These are phyloP conservation scores for Enteromius treurensis DNA, from an alignment of 2,797 vertebrate species.

Conservation along the genomic window DNA sequence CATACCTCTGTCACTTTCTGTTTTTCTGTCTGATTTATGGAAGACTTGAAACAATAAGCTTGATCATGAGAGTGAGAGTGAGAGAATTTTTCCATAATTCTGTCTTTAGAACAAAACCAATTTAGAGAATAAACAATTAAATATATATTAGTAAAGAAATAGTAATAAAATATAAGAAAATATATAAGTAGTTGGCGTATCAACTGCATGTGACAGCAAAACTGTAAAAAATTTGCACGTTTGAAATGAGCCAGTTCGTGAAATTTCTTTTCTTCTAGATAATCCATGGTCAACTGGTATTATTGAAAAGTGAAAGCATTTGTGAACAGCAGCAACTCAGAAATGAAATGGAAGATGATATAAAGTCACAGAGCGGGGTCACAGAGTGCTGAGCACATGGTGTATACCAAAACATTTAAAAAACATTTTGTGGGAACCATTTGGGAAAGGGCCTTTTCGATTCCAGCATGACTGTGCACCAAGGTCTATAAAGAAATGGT, in stretches of 20 bases:
- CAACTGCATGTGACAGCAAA: too few species aligned
- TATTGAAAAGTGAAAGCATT: too few species aligned
- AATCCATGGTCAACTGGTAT: too few species aligned
- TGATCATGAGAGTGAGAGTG: not conserved
- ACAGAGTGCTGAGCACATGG: not conserved
- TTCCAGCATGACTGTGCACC: not conserved
- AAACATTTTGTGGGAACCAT: not conserved
- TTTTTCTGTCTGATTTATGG: not conserved
- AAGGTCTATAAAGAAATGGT: not conserved
- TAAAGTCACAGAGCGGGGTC: not conserved
- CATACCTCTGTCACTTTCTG: constrained; percentile 3
- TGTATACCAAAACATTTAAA: not conserved
- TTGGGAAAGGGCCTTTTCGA: not conserved
- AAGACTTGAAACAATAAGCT: not conserved
- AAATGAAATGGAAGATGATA: not conserved
- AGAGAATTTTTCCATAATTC: not conserved
- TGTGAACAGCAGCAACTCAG: not conserved
- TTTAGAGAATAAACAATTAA: not conserved
- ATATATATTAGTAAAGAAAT: too few species aligned
- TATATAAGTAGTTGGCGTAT: too few species aligned
- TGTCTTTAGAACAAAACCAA: not conserved
- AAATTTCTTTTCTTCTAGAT: too few species aligned
- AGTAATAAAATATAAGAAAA: too few species aligned
- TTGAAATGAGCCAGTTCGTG: too few species aligned
- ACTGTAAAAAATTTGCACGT: too few species aligned